These are phyloP conservation scores for Epicauta chinensis DNA, from an alignment of 1,140 invertebrate genomes.

Conservation along the genomic window DNA sequence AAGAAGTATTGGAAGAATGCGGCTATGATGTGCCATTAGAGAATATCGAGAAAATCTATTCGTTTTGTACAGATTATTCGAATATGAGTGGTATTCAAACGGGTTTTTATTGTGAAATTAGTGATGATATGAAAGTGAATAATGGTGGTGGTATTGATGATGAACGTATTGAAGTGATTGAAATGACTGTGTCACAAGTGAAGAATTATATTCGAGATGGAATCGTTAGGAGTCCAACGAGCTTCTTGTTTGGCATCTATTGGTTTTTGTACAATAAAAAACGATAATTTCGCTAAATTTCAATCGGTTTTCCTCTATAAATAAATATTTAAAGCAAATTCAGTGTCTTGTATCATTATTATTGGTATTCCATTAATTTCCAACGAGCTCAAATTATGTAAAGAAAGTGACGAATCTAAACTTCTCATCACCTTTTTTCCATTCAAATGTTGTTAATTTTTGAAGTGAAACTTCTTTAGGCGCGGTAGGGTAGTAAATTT, in stretches of 20 bases:
- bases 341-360: too few relatives aligned
- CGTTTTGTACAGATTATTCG: slow-evolving; percentile 59
- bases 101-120: slow-evolving; percentile 88
- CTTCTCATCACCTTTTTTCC: too few relatives aligned
- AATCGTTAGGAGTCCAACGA: slow-evolving; percentile 63
- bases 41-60: slow-evolving; percentile 59
- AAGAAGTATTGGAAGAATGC: slow-evolving; percentile 91
- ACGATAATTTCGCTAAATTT: slow-evolving; percentile 2
- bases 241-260: slow-evolving; percentile 72
- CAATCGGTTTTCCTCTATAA: too few relatives aligned
- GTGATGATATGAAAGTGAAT: slow-evolving; percentile 76
- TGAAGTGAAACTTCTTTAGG: too few relatives aligned
- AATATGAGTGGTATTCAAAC: slow-evolving; percentile 67
- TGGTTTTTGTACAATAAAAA: slow-evolving; percentile 77
- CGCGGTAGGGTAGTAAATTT: too few relatives aligned
- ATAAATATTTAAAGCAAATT: too few relatives aligned
- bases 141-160: slow-evolving; percentile 78
- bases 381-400: too few relatives aligned
- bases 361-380: too few relatives aligned
- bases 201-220: slow-evolving; percentile 61
- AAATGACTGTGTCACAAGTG: slow-evolving; percentile 69
- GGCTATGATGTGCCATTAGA: slow-evolving; percentile 79
- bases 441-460: too few relatives aligned
- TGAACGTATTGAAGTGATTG: slow-evolving; percentile 89
- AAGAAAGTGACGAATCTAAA: too few relatives aligned